Evolutionary conservation across 2,797 vertebrate species (phyloP), one percentile per base, ranked within the genome.

Genomic region (Chromobotia macracanthus): DNA sequence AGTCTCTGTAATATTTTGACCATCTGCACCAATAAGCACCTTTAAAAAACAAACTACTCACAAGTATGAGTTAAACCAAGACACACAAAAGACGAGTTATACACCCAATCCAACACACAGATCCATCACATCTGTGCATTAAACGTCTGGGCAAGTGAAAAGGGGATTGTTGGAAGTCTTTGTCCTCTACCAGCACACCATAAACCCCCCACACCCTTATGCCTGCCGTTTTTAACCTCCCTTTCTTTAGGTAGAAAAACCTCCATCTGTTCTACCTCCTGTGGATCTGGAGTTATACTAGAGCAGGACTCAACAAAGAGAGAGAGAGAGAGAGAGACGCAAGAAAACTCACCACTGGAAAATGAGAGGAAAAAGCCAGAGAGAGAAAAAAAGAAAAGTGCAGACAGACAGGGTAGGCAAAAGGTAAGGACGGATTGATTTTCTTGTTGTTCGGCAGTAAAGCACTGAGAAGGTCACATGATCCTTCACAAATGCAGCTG

Each of bases 201-300:
- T 60, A 72, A 41, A 31, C 77, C 44, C 64, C 68, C 35, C 28
- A 41, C 74, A 60, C 46, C 56, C 77, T 44, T 64, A 18, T 19
- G 46, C 79, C 72, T 75, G 76, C 80, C 87, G 87, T 89, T 90
- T 87, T 88, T 85, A 80, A 84, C 84, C 79, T 75, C 87, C 83
- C 61, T 73, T 73, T 87, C 85, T 90, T 83, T 70, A 82, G 55
- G 44, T 72, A 63, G 65, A 73, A 25, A 82, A 63, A 82, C 58
- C 86, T 87, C 84, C 87, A 86, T 89, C 87, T 86, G 85, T 84
- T 67, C 86, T 84, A 41, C 80, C 87, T 75, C 80, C 87, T 13
- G 86, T 83, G 48, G 86, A 53, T 77, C 72, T 46, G 68, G 81
- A 84, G 77, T 83, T 80, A 58, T 23, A 75, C 75, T 84, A 82